Base-by-base conservation (phyloP, 1,140 invertebrate genomes). In the Meloidogyne exigua region DNA sequence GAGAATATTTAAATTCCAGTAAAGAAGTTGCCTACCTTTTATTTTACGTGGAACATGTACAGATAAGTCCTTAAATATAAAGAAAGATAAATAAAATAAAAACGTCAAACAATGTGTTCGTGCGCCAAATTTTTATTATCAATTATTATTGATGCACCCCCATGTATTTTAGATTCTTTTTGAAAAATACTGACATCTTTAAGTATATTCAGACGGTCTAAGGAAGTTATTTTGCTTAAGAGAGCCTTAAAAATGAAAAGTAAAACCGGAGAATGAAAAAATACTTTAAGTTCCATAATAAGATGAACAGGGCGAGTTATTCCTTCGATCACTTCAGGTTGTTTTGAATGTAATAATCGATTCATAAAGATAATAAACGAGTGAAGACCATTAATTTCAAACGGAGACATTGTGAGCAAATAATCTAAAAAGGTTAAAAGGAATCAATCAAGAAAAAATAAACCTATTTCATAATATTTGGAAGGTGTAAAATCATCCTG, bases 251-350 rank as follows among this genome's bases (percentile, higher is more conserved):
- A 66, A 72, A 12, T 57, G 2, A 32, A 32, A 32, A 32, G 7
- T 32, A 32, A 32, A 3, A n/a, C n/a, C n/a, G n/a, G n/a, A n/a
- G n/a, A n/a, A n/a, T n/a, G n/a, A 36, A 62, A 72, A 65, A 44
- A 23, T 1, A 80, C 77, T 32, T 71, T 42, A 4, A 79, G 49
- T 39, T 79, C 77, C 67, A 79, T 26, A 25, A 79, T 28, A 15
- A 79, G 64, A 80, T 79, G 76, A 23, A 13, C 32, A 23, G 77
- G 77, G 12, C 77, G 78, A 23, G 77, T 79, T 23, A 79, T 79
- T 21, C 77, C 77, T 25, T 79, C 77, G 2, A 32, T 62, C 7
- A 79, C 76, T 68, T 79, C 68, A 11, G 76, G 77, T 7, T 71
- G 44, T 36, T 79, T 79, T 13, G 66, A 75, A 32, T 79, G 80